These are phyloP conservation scores for Philereme transversata DNA, from an alignment of 2,888 invertebrate genomes.

Conservation along the genomic window DNA sequence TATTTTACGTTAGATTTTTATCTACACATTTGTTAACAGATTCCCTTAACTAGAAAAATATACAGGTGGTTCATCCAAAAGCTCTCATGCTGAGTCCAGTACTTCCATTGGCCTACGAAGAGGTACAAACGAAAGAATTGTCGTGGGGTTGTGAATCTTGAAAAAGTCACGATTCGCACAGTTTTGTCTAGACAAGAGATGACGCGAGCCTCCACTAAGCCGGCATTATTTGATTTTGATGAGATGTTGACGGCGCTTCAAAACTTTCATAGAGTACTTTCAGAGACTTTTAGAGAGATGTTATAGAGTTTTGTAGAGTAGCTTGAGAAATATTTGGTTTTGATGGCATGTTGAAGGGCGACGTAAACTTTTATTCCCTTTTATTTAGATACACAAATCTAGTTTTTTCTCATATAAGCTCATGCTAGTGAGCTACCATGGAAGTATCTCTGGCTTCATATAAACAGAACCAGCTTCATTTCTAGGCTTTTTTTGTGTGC, in stretches of 20 bases:
- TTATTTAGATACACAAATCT: too few species aligned
- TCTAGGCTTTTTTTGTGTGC: too few species aligned
- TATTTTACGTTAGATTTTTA: too few species aligned
- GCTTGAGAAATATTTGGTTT: constrained; percentile 62
- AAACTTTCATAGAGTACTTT: constrained; percentile 18
- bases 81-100: constrained; percentile 1
- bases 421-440: too few species aligned
- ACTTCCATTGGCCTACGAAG: not conserved
- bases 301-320: not conserved
- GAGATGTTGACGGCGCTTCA: constrained; percentile 34
- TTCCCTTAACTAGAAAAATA: too few species aligned
- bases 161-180: constrained; percentile 75
- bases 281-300: not conserved
- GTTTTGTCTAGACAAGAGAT: constrained; percentile 77
- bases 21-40: too few species aligned
- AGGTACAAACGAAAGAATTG: constrained; percentile 49
- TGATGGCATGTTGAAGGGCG: constrained; percentile 67
- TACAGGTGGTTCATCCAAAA: too few species aligned
- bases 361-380: not conserved
- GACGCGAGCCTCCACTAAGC: constrained; percentile 52
- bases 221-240: constrained; percentile 36
- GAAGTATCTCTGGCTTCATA: too few species aligned
- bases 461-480: too few species aligned
- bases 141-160: constrained; percentile 72
- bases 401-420: too few species aligned